Base-by-base conservation (phyloP, 2,888 invertebrate species). In the Lypha dubia region DNA sequence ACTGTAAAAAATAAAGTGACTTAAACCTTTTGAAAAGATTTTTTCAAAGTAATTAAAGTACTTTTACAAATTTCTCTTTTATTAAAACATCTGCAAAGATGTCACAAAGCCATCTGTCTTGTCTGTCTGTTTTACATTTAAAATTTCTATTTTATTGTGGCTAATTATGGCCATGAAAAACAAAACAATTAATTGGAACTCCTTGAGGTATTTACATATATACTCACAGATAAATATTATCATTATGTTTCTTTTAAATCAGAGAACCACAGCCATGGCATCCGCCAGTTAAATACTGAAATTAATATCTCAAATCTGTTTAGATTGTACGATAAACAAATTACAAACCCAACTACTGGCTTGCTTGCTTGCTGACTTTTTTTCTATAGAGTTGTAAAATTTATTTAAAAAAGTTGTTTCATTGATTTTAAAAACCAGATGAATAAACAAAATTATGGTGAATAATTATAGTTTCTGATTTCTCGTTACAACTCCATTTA, bases 91-190 rank as follows among this genome's bases (percentile, higher is more conserved):
- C 1, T 44, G 8, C 13, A 28, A 28, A 32, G 20, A 73, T 60
- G 49, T 49, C 49, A 13, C 60, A 73, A 73, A 49, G 9, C 17
- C 20, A 28, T 44, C 8, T 15, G n/a, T n/a, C n/a, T n/a, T n/a
- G n/a, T n/a, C n/a, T n/a, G n/a, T n/a, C 17, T 22, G 28, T n/a
- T 8, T 22, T 35, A 20, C 28, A 46, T 6, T 44, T 13, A 8
- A 56, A 75, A 75, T 65, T 53, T 65, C 41, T 65, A 53, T 53
- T 75, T 75, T 56, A 75, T 44, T 75, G 41, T 41, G 65, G 56
- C 53, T 56, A 38, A 17, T 24, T 24, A 3, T 24, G 24, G 24
- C 24, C 9, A 62, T 49, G 11, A 13, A 53, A 6, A 53, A 24
- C 5, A 41, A 63, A 38, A 38, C 13, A 35, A 28, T 58, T 62